Percentiles rank a stretch among this genome's conserved stretches.
phyloP scores from a whole-genome alignment of 2,888 invertebrate species.

The Linnaemya tessellans region DNA sequence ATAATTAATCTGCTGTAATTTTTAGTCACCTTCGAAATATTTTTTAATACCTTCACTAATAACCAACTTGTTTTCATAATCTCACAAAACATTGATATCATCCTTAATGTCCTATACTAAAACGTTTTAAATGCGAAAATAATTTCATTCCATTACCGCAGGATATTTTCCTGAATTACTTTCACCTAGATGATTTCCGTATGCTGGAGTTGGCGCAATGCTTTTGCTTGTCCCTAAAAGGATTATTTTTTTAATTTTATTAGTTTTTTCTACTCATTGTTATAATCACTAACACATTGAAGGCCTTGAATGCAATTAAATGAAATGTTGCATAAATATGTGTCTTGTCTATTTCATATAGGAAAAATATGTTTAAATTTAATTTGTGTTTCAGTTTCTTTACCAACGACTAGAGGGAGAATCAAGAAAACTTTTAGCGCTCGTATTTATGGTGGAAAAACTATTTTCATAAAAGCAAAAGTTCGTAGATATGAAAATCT shows the following conservation, averaged over 20 bases:
- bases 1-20: not conserved
- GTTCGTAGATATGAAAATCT: no score
- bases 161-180: conserved; percentile 4
- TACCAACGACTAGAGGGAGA: not conserved
- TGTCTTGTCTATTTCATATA: not conserved
- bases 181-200: not conserved
- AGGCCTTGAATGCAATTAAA: not conserved
- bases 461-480: no score
- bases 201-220: not conserved
- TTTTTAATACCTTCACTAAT: not conserved
- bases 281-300: not conserved
- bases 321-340: not conserved
- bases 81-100: not conserved
- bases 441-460: no score
- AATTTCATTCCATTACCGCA: conserved; percentile 12
- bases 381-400: not conserved
- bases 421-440: not conserved
- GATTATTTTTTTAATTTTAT: not conserved
- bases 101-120: not conserved
- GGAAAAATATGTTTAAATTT: not conserved
- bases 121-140: not conserved
- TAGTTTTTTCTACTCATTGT: not conserved
- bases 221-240: not conserved
- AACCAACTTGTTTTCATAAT: not conserved
- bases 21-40: not conserved